These are phyloP conservation scores for Aplocera efformata DNA, from an alignment of 2,888 invertebrate genomes.

Conservation along the genomic window DNA sequence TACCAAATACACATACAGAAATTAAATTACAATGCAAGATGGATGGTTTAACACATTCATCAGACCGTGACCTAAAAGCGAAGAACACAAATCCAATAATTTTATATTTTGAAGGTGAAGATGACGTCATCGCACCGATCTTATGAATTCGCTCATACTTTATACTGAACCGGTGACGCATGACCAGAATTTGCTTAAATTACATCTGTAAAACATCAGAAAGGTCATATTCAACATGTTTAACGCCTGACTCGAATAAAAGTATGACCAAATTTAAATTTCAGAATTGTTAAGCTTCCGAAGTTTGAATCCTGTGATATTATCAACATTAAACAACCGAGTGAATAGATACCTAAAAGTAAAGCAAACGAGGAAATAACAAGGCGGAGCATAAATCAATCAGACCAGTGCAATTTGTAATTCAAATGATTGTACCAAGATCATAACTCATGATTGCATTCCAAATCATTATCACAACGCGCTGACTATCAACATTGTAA, in stretches of 20 bases:
- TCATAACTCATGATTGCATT: constrained; percentile 20
- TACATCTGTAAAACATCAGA: constrained; percentile 32
- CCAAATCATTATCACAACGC: constrained; percentile 16
- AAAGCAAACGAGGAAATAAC: too few species aligned
- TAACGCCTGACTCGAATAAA: constrained; percentile 21
- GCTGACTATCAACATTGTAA: constrained; percentile 29
- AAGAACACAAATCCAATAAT: constrained; percentile 6
- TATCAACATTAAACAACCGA: constrained; percentile 2
- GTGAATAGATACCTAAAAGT: too few species aligned
- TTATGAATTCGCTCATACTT: constrained; percentile 21
- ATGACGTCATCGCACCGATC: constrained; percentile 40
- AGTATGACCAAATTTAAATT: constrained; percentile 2
- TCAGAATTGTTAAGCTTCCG: background rate
- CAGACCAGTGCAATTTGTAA: constrained; percentile 15
- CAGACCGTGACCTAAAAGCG: constrained; percentile 1
- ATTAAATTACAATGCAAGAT: too few species aligned
- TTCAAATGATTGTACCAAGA: constrained; percentile 18
- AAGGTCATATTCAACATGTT: constrained; percentile 19
- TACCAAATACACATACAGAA: too few species aligned
- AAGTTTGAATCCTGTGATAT: background rate
- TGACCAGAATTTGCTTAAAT: constrained; percentile 24
- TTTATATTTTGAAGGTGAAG: constrained; percentile 2
- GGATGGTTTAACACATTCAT: constrained; percentile 3
- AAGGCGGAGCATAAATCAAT: constrained; percentile 11
- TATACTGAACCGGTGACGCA: constrained; percentile 18